Evolutionary conservation across 2,888 invertebrate genomes (phyloP).

Genomic region (Leptarthrus brevirostris): DNA sequence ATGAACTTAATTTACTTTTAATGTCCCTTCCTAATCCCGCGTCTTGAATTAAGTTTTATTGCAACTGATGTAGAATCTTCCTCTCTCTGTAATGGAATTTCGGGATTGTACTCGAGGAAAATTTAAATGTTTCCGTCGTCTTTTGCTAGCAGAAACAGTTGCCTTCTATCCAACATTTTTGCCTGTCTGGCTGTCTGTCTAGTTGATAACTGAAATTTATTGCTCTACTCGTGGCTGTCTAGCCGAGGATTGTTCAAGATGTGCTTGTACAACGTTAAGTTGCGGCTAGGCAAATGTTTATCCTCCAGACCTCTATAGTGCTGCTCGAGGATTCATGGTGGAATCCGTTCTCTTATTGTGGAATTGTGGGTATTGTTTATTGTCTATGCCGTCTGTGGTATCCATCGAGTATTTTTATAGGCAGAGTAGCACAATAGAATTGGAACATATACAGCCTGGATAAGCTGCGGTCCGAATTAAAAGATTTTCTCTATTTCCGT

Average conservation of each 20-base stretch:
- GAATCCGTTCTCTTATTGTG: not conserved
- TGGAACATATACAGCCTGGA: not conserved
- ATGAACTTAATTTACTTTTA: conserved; percentile 53
- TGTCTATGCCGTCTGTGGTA: too few species aligned
- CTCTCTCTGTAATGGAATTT: conserved; percentile 51
- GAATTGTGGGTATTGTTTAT: not conserved
- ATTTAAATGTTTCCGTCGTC: conserved; percentile 5
- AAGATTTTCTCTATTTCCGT: too few species aligned
- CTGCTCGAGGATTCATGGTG: not conserved
- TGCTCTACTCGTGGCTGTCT: conserved; percentile 1
- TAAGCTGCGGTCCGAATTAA: too few species aligned
- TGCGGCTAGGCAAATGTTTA: conserved; percentile 13
- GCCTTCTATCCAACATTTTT: not conserved
- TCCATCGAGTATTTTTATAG: not conserved
- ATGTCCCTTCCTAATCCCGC: conserved; percentile 38
- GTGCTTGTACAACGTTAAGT: not conserved
- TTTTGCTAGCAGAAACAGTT: not conserved
- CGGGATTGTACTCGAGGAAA: conserved; percentile 43
- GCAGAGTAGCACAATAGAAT: not conserved
- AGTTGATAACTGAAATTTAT: conserved; percentile 14
- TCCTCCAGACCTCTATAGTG: not conserved
- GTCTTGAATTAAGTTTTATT: conserved; percentile 51
- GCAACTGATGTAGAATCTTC: conserved; percentile 30
- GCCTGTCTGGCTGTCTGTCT: conserved; percentile 12
- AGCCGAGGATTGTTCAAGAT: not conserved